phyloP scores from a whole-genome alignment of 2,113 vertebrate species.

The Chaetops frenatus region DNA sequence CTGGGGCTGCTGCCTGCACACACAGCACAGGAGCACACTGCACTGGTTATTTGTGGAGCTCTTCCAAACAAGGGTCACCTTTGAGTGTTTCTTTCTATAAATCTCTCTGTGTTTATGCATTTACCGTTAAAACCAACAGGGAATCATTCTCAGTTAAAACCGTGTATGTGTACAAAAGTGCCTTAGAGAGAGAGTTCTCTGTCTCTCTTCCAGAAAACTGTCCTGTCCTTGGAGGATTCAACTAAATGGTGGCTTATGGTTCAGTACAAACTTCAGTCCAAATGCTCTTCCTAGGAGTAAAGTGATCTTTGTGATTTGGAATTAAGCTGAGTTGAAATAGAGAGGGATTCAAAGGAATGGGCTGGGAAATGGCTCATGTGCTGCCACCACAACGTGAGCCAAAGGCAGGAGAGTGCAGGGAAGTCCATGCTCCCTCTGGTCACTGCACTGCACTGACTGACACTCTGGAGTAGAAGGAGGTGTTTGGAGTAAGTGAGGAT shows the following conservation, averaged over 20 bases:
- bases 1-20: not conserved
- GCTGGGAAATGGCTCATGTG: not conserved
- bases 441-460: not conserved
- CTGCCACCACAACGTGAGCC: not conserved
- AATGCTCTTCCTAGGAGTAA: not conserved
- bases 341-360: not conserved
- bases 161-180: not conserved
- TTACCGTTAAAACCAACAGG: not conserved
- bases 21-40: not conserved
- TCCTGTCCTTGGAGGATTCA: not conserved
- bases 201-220: not conserved
- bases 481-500: not conserved
- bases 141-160: not conserved
- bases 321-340: not conserved
- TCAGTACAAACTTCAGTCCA: not conserved
- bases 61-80: not conserved
- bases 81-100: not conserved
- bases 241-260: not conserved
- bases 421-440: not conserved
- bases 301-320: not conserved
- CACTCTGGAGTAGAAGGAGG: not conserved
- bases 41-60: not conserved
- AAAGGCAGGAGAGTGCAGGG: not conserved
- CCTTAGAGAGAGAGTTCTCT: not conserved
- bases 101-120: not conserved